phyloP scores from a whole-genome alignment of 2,888 invertebrate genomes.

The Cataglyphis altisquamis region DNA sequence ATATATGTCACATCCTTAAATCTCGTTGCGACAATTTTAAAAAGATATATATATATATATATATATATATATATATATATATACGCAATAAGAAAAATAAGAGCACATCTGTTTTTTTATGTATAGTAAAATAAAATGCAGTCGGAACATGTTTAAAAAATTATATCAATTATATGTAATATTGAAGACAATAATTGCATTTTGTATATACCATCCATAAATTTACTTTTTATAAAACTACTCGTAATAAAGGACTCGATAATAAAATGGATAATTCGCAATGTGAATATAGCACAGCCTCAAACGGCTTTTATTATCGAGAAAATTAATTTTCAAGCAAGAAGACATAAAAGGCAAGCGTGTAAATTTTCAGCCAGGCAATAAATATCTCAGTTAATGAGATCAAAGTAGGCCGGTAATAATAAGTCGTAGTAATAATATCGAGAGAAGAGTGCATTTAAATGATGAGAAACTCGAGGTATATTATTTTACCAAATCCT shows the following conservation, averaged over 20 bases:
- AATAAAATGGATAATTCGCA: slow-evolving; percentile 6
- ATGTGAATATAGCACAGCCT: background rate
- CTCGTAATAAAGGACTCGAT: background rate
- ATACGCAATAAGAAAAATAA: background rate
- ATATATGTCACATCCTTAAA: too few relatives aligned
- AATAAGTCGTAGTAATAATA: slow-evolving; percentile 41
- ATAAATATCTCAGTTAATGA: slow-evolving; percentile 63
- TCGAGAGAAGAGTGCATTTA: slow-evolving; percentile 31
- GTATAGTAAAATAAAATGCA: background rate
- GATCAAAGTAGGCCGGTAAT: background rate
- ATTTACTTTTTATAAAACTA: background rate
- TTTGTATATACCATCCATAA: background rate
- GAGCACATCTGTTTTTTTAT: background rate
- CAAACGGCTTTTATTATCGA: background rate
- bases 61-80: too few relatives aligned
- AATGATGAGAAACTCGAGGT: slow-evolving; percentile 60
- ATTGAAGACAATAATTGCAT: background rate
- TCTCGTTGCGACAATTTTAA: too few relatives aligned
- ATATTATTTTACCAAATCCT: slow-evolving; percentile 37
- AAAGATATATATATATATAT: too few relatives aligned
- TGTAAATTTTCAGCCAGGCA: slow-evolving; percentile 28
- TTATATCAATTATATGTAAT: background rate
- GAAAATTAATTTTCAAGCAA: slow-evolving; percentile 20
- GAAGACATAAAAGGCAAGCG: slow-evolving; percentile 56
- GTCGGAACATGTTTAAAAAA: background rate